Conservation (phyloP, 2,888 invertebrate genomes). For the Callinectes sapidus region DNA sequence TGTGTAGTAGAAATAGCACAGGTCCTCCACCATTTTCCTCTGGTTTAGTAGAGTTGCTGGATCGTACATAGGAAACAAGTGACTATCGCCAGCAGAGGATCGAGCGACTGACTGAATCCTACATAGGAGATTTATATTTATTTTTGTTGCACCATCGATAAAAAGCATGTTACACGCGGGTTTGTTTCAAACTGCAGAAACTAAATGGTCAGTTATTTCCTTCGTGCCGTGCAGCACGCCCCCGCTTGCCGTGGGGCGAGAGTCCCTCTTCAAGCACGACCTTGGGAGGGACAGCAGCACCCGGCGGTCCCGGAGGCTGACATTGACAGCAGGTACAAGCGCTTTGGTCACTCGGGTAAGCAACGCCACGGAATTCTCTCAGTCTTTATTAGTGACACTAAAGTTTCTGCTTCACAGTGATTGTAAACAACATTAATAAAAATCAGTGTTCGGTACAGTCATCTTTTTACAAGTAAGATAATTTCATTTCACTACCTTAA, state of each 20-base stretch:
- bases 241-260: neutral
- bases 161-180: constrained; percentile 68
- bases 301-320: constrained; percentile 37
- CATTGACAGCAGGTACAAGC: constrained; percentile 65
- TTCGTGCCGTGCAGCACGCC: constrained; percentile 51
- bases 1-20: constrained; percentile 64
- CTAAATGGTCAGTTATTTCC: constrained; percentile 52
- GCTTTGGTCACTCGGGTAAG: constrained; percentile 62
- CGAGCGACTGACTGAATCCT: constrained; percentile 66
- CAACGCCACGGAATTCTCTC: constrained; percentile 57
- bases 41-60: constrained; percentile 55
- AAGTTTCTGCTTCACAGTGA: constrained; percentile 67
- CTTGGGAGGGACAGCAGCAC: constrained; percentile 17
- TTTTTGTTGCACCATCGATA: constrained; percentile 66
- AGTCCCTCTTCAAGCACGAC: constrained; percentile 15
- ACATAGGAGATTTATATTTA: constrained; percentile 43
- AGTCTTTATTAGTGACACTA: constrained; percentile 61
- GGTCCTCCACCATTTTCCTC: constrained; percentile 66
- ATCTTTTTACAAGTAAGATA: constrained; percentile 62
- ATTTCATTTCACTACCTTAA: constrained; percentile 63
- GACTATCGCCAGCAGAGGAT: constrained; percentile 67
- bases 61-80: constrained; percentile 60
- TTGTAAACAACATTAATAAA: constrained; percentile 71
- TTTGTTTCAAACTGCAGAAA: constrained; percentile 50
- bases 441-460: constrained; percentile 68